Conservation (phyloP, 2,888 invertebrate species). For the Drosophila pseudotakahashii region DNA sequence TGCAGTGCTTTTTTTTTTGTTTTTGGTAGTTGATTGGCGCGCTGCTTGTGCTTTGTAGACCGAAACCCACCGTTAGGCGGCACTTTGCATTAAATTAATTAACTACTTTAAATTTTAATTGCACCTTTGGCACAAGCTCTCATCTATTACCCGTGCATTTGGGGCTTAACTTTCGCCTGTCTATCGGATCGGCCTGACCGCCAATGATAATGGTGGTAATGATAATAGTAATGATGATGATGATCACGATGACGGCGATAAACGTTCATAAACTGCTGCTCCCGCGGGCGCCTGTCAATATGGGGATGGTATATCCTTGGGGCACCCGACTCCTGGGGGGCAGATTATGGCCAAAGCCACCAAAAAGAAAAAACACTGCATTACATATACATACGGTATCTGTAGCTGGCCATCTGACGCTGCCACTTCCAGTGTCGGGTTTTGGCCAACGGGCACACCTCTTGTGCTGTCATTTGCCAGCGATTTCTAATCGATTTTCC, state of each 20-base stretch:
- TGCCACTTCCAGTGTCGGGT: slow-evolving; percentile 45
- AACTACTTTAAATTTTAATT: slow-evolving; percentile 74
- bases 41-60: slow-evolving; percentile 31
- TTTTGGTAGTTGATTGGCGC: slow-evolving; percentile 22
- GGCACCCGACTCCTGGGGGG: slow-evolving; percentile 33
- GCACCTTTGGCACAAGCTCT: slow-evolving; percentile 55
- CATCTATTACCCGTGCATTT: slow-evolving; percentile 23
- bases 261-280: slow-evolving; percentile 56
- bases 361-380: slow-evolving; percentile 13
- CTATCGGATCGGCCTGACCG: slow-evolving; percentile 20
- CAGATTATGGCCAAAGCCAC: not conserved
- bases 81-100: slow-evolving; percentile 69
- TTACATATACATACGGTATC: not conserved
- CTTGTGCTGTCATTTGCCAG: slow-evolving; percentile 74
- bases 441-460: slow-evolving; percentile 72
- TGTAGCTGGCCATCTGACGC: slow-evolving; percentile 29
- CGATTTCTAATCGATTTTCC: slow-evolving; percentile 79
- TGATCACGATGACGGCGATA: slow-evolving; percentile 39
- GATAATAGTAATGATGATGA: slow-evolving; percentile 20
- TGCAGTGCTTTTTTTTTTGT: slow-evolving; percentile 5
- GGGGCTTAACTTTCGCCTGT: slow-evolving; percentile 62
- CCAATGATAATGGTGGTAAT: slow-evolving; percentile 3
- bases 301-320: slow-evolving; percentile 55
- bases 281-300: slow-evolving; percentile 37
- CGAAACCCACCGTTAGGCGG: slow-evolving; percentile 33